Base-by-base conservation (phyloP, 2,113 vertebrate species). In the Petroica traversi region DNA sequence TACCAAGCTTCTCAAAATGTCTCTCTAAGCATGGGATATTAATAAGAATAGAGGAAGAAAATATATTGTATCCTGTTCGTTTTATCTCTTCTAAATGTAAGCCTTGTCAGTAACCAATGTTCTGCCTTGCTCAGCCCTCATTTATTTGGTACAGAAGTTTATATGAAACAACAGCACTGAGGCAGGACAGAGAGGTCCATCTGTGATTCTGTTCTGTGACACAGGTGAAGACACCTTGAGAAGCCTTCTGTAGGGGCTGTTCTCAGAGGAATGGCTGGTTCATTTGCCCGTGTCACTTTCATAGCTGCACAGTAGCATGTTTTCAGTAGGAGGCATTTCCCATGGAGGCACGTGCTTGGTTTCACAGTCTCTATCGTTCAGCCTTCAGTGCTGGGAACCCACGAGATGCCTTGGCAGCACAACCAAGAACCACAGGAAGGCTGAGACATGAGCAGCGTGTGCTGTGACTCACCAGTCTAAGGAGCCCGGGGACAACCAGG, bases 401-500 rank as follows among this genome's bases (percentile, higher is more conserved):
- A 7, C 0, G 1, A 68, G 36, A 13, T 36, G 85, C 34, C 55
- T 71, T 76, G 79, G 55, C 63, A 94, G 31, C 28, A 43, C 20
- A 8, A 24, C 45, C 41, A 34, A 14, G n/a, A 7, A 29, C 38
- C 4, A 2, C 66, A 54, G 61, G 1, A 31, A 11, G 54, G 26
- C 23, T 20, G 54, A 61, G 43, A 80, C 19, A 3, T 10, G 40
- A 0, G 0, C n/a, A 41, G 48, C 12, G 8, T 48, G 82, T 4
- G 7, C n/a, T 43, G 9, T 12, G 3, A 43, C 61, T 46, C 0
- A 0, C 54, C 3, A 2, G 48, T 14, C 1, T 0, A 81, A 62
- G 66, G 54, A 77, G n/a, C 55, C 52, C 2, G 31, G 51, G 38
- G 43, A 3, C 71, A 79, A 24, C 1, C 6, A 36, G 28, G 3